Evolutionary conservation across 2,113 vertebrate genomes (phyloP).

Genomic region (Microtus oregoni): DNA sequence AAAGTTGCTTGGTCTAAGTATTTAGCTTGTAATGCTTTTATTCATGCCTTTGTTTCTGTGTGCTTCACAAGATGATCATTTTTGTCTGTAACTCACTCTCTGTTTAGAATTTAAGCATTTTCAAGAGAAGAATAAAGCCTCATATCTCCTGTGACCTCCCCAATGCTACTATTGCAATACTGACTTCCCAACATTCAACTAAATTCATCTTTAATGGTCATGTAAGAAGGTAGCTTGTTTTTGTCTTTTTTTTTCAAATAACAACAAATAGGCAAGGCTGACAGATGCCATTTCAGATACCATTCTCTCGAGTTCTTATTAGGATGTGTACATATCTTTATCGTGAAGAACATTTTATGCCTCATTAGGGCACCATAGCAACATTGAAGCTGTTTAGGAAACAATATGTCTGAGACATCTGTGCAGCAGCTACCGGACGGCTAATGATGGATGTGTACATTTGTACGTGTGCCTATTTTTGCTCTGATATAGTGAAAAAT

Average conservation of each 20-base stretch:
- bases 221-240: neutral
- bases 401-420: neutral
- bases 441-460: neutral
- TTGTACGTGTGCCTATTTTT: neutral
- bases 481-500: slow-evolving; percentile 7
- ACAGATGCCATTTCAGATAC: neutral
- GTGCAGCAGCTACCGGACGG: neutral
- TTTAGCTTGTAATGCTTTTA: neutral
- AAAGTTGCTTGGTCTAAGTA: neutral
- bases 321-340: neutral
- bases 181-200: neutral
- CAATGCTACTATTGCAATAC: neutral
- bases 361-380: slow-evolving; percentile 33
- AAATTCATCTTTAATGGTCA: slow-evolving; percentile 29
- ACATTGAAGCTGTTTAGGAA: slow-evolving; percentile 2
- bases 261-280: neutral
- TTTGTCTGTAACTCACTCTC: neutral
- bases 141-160: neutral
- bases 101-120: slow-evolving; percentile 38
- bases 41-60: neutral
- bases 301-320: neutral
- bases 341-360: slow-evolving; percentile 44
- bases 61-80: neutral
- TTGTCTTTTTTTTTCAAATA: neutral
- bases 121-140: neutral